These are phyloP conservation scores for Bubo scandiacus DNA, from an alignment of 2,113 vertebrate species.

Conservation along the genomic window DNA sequence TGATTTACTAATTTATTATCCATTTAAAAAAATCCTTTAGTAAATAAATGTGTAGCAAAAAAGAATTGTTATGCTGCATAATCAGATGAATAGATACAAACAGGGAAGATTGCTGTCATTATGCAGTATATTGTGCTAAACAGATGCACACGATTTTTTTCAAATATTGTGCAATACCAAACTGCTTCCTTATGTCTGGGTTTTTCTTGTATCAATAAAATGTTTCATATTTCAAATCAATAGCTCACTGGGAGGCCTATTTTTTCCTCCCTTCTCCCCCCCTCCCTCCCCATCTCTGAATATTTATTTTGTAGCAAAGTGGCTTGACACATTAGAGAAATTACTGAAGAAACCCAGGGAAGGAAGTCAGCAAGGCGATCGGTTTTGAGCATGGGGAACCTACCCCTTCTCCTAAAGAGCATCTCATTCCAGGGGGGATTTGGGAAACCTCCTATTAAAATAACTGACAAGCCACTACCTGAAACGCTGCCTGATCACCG, in stretches of 20 bases:
- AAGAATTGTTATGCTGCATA: conserved; percentile 77
- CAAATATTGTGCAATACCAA: conserved; percentile 69
- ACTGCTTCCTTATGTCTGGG: conserved; percentile 68
- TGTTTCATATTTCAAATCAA: conserved; percentile 74
- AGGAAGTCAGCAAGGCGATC: conserved; percentile 73
- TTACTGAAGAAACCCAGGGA: conserved; percentile 77
- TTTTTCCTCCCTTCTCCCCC: background rate
- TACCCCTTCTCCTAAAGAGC: conserved; percentile 70
- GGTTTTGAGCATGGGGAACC: conserved; percentile 81
- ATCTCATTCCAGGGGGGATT: conserved; percentile 80
- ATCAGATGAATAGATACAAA: conserved; percentile 80
- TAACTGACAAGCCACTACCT: conserved; percentile 79
- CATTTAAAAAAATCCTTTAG: conserved; percentile 72
- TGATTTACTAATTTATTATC: conserved; percentile 80
- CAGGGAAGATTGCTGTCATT: conserved; percentile 82
- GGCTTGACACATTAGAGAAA: conserved; percentile 79
- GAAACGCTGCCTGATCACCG: conserved; percentile 79
- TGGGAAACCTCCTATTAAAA: conserved; percentile 83
- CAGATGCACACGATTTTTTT: conserved; percentile 76
- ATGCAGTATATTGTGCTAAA: conserved; percentile 76
- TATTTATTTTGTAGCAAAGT: conserved; percentile 80
- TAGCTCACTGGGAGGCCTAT: conserved; percentile 61
- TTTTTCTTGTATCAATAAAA: conserved; percentile 76
- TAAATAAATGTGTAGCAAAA: conserved; percentile 78
- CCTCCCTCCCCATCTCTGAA: conserved; percentile 68